Evolutionary conservation across 1,140 invertebrate species (phyloP).

Genomic region (Diploscapter pachys): DNA sequence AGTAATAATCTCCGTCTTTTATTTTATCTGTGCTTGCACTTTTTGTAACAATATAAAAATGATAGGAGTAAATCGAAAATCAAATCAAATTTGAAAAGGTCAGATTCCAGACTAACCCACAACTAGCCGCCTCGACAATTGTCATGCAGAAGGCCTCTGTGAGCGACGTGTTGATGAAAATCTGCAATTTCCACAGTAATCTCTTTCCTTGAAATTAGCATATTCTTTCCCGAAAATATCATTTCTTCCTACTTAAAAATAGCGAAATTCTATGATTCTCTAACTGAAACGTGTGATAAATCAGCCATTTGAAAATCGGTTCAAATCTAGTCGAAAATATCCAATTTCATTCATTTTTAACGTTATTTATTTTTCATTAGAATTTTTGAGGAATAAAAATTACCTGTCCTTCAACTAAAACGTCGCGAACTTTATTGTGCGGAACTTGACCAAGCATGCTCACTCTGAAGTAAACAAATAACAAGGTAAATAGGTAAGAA

Average conservation of each 20-base stretch:
- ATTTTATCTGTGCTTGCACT: too few species aligned
- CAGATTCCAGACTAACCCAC: slow-evolving; percentile 65
- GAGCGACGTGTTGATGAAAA: slow-evolving; percentile 94
- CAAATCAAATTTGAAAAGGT: slow-evolving; percentile 48
- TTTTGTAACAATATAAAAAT: too few species aligned
- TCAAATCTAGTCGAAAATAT: background rate
- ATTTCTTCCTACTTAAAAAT: too few species aligned
- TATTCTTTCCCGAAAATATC: too few species aligned
- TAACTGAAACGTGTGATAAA: too few species aligned
- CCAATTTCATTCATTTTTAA: background rate
- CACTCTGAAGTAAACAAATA: slow-evolving; percentile 64
- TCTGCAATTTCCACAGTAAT: slow-evolving; percentile 64
- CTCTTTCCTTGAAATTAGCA: too few species aligned
- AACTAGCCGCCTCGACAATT: slow-evolving; percentile 95
- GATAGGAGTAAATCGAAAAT: too few species aligned
- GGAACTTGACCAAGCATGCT: slow-evolving; percentile 81
- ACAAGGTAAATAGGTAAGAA: too few species aligned
- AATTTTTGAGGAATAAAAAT: slow-evolving; percentile 1
- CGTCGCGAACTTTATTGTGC: slow-evolving; percentile 71
- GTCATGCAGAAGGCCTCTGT: slow-evolving; percentile 99
- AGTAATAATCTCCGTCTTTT: too few species aligned
- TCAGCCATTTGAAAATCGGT: too few species aligned
- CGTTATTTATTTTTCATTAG: background rate
- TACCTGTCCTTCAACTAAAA: slow-evolving; percentile 72
- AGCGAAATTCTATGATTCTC: too few species aligned